These are phyloP conservation scores for Crocallis elinguaria DNA, from an alignment of 2,888 invertebrate species.

Conservation along the genomic window DNA sequence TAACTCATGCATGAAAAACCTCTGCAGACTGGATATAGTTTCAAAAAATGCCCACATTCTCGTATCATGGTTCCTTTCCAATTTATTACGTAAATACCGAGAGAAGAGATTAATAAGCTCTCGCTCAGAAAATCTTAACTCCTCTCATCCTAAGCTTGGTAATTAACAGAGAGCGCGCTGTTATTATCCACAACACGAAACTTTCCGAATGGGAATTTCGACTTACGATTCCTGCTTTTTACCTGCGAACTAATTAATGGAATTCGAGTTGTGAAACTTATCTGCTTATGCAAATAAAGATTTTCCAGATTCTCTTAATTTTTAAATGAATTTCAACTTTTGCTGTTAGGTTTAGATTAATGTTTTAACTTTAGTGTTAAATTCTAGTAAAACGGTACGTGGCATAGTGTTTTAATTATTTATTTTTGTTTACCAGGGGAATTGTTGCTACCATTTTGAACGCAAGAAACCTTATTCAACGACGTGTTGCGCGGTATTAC, in stretches of 20 bases:
- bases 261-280: constrained; percentile 62
- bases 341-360: too few species aligned
- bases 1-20: too few species aligned
- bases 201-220: constrained; percentile 63
- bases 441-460: constrained; percentile 68
- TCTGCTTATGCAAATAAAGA: constrained; percentile 69
- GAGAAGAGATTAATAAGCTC: not conserved
- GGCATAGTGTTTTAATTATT: constrained; percentile 23
- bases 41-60: too few species aligned
- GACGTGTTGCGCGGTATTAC: constrained; percentile 14
- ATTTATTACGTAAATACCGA: too few species aligned
- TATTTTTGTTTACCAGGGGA: constrained; percentile 58
- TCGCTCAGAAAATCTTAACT: constrained; percentile 7
- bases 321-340: constrained; percentile 30
- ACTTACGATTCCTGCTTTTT: constrained; percentile 62
- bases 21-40: too few species aligned
- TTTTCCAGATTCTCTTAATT: constrained; percentile 46
- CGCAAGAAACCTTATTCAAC: constrained; percentile 48
- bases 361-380: too few species aligned
- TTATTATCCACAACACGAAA: constrained; percentile 63
- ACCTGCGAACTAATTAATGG: constrained; percentile 74
- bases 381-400: not conserved
- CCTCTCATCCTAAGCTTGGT: constrained; percentile 1
- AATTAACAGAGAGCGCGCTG: constrained; percentile 3
- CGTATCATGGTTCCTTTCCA: too few species aligned